Base-by-base conservation (phyloP, 2,797 vertebrate species). In the Sphaeramia orbicularis region DNA sequence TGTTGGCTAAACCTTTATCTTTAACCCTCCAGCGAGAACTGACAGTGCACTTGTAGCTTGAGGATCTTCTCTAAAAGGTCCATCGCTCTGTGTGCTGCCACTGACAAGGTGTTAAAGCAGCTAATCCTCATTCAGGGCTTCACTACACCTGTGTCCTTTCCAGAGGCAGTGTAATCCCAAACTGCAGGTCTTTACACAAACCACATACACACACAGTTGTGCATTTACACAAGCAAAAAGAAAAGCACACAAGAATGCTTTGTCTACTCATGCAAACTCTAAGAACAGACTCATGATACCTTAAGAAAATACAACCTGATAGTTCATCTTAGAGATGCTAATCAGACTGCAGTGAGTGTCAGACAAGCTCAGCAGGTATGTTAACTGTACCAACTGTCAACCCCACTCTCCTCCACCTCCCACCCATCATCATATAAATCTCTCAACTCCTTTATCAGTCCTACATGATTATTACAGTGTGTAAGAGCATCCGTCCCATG, bases 101-200 rank as follows among this genome's bases (percentile, higher is more conserved):
- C 77, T 37, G 48, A 85, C 82, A 71, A 72, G 79, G 77, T 80
- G 71, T 88, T 70, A 70, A 18, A 73, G 72, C 72, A 36, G 49
- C 71, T 92, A 86, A 92, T 87, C 90, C 89, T 81, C 71, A 65
- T 78, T 86, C 83, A 85, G 70, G 69, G 59, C 84, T 83, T 68
- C 62, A 32, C 80, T 78, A 73, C 72, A 83, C 77, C 82, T 83
- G 71, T 67, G 71, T 82, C 76, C 51, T 74, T 68, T 76, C 73
- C 67, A 60, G 40, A 62, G 62, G 72, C 53, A 9, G 55, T 63
- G 71, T 85, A 84, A 86, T 86, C 85, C 82, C 40, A 48, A 80
- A 74, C 62, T 50, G 65, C 63, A 47, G 55, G 74, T 66, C 57
- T 40, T 13, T 14, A 63, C 55, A 19, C 32, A 58, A 53, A 40